Conservation (phyloP, 1,140 invertebrate genomes). For the Nephila pilipes region DNA sequence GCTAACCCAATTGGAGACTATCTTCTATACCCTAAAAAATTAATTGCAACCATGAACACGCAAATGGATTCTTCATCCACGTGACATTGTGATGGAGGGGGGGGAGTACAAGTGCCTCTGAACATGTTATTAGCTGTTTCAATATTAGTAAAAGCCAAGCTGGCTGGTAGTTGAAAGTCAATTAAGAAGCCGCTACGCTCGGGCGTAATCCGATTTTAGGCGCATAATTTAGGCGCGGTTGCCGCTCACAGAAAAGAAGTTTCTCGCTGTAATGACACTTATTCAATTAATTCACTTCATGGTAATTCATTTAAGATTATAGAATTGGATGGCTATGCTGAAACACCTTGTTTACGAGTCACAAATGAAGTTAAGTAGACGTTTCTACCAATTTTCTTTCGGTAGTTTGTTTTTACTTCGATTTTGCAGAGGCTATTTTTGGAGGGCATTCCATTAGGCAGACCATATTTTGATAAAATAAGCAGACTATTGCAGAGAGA, state of each 20-base stretch:
- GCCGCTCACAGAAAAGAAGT: constrained; percentile 43
- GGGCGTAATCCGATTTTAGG: constrained; percentile 58
- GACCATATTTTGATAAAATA: no score
- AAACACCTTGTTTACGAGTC: constrained; percentile 36
- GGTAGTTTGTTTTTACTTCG: not conserved
- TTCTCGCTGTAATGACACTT: constrained; percentile 51
- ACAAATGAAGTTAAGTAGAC: constrained; percentile 7
- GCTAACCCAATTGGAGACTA: no score
- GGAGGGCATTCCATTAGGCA: not conserved
- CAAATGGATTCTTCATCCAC: not conserved
- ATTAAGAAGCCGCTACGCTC: constrained; percentile 46
- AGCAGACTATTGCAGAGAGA: no score
- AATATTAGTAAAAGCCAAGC: constrained; percentile 69
- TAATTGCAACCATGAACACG: not conserved
- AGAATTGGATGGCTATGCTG: not conserved
- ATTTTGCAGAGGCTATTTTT: not conserved
- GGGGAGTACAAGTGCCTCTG: not conserved
- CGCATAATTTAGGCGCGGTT: constrained; percentile 52
- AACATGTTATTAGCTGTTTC: constrained; percentile 69
- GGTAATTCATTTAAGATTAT: constrained; percentile 64
- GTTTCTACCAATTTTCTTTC: not conserved
- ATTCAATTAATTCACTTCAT: constrained; percentile 55
- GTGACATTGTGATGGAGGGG: not conserved
- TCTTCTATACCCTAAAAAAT: not conserved
- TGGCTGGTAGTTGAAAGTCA: constrained; percentile 35